A percentile compares a stretch with the other conserved stretches of the same genome.
Evolutionary conservation across 1,140 invertebrate genomes (phyloP).

Genomic region (Hyles euphorbiae): DNA sequence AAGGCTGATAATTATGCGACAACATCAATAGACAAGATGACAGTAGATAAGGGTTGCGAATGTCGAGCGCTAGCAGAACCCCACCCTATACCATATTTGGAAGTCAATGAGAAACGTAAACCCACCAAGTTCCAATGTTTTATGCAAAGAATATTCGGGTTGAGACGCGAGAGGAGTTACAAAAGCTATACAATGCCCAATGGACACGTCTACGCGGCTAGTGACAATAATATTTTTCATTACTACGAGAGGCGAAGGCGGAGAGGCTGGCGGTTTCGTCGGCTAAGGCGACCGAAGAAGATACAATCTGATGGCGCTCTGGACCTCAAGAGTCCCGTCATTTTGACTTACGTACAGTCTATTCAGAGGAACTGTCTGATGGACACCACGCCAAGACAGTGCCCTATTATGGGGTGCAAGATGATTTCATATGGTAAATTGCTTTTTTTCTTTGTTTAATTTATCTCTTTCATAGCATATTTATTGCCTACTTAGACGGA

Average conservation of each 20-base stretch:
- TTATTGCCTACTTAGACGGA: too few species aligned
- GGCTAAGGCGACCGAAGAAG: constrained; percentile 39
- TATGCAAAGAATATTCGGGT: constrained; percentile 49
- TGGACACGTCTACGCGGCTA: constrained; percentile 39
- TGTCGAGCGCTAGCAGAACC: constrained; percentile 19
- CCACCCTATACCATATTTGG: constrained; percentile 24
- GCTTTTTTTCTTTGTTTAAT: not conserved
- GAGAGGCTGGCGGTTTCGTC: constrained; percentile 41
- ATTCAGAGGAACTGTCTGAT: constrained; percentile 50
- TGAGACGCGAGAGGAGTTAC: constrained; percentile 32
- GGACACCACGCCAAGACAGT: constrained; percentile 54
- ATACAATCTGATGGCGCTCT: constrained; percentile 46
- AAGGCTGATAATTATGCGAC: constrained; percentile 29
- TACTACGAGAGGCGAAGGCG: constrained; percentile 31
- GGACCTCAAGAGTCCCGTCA: constrained; percentile 38
- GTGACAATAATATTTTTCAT: constrained; percentile 51
- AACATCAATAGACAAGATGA: constrained; percentile 34
- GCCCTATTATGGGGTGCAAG: constrained; percentile 52
- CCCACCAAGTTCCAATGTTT: constrained; percentile 53
- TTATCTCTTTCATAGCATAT: too few species aligned
- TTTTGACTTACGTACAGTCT: constrained; percentile 49
- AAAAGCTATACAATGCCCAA: constrained; percentile 20
- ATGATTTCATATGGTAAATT: constrained; percentile 54
- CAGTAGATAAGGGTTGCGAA: constrained; percentile 27
- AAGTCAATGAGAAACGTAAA: constrained; percentile 36